Evolutionary conservation across 2,888 invertebrate species (phyloP), one percentile per base, ranked within the genome.

Genomic region (Mythimna vitellina): DNA sequence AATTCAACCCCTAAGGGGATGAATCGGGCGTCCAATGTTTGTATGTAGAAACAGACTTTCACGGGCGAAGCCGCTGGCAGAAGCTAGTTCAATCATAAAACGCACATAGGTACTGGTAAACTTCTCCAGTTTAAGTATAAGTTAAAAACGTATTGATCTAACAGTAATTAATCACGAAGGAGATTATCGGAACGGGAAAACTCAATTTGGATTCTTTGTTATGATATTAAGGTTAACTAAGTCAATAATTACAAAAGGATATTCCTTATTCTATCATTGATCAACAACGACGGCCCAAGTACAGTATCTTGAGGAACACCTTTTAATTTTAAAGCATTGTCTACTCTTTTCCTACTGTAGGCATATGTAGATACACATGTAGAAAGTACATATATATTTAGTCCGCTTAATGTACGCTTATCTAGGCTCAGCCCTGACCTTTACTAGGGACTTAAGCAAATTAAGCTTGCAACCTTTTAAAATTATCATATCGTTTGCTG

Each of bases 51-150:
- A n/a, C n/a, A n/a, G n/a, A n/a, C n/a, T n/a, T n/a, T n/a, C n/a
- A n/a, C n/a, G n/a, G n/a, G n/a, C n/a, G n/a, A n/a, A n/a, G n/a
- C n/a, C n/a, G n/a, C n/a, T n/a, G n/a, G n/a, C n/a, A n/a, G n/a
- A n/a, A n/a, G n/a, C n/a, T n/a, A n/a, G n/a, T n/a, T 68, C 22
- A 63, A 51, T 65, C 53, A 69, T 65, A 57, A 73, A 73, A 80
- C 22, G 25, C 25, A 46, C 60, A 51, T 51, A 63, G 60, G 53
- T 72, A 60, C 65, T 62, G 22, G 29, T 32, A 64, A 70, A 74
- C 54, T 65, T 72, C 12, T 57, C 9, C 14, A 22, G 12, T 20
- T 14, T 7, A 46, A 46, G 46, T 46, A 20, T 20, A 51, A 57
- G 61, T 60, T 60, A 14, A 17, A 56, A 76, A 71, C 20, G 53